A percentile compares a stretch with the other conserved stretches of the same genome.
Evolutionary conservation across 2,113 vertebrate species (phyloP).

Genomic region (Nothoprocta pentlandii): DNA sequence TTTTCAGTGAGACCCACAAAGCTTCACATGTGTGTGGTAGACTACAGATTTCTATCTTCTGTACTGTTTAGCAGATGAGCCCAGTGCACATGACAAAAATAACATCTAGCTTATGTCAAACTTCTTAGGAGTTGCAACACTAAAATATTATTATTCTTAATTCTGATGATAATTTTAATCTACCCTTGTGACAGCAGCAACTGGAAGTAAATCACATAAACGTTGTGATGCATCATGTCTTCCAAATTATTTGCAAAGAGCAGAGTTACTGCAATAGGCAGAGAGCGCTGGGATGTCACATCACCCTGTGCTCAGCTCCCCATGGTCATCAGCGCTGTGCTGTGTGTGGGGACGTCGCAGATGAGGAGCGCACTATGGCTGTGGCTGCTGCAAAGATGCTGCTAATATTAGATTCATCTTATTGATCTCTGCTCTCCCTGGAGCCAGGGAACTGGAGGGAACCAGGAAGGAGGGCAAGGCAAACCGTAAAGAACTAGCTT

Average conservation of each 20-base stretch:
- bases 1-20: accelerated
- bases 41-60: not conserved
- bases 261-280: not conserved
- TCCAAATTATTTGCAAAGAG: not conserved
- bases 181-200: not conserved
- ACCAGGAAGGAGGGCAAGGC: slow-evolving; percentile 40
- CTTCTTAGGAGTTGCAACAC: slow-evolving; percentile 24
- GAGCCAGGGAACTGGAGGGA: slow-evolving; percentile 47
- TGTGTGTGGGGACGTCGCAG: not conserved
- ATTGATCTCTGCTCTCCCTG: slow-evolving; percentile 57
- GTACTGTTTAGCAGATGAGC: not conserved
- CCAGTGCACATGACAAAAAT: not conserved
- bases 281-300: accelerated
- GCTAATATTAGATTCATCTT: slow-evolving; percentile 73
- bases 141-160: not conserved
- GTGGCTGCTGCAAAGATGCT: slow-evolving; percentile 23
- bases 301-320: not conserved
- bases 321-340: not conserved
- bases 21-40: not conserved
- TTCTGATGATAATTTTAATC: slow-evolving; percentile 5
- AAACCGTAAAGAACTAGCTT: slow-evolving; percentile 50
- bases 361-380: accelerated
- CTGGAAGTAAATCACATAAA: not conserved
- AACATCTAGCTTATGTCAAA: slow-evolving; percentile 27
- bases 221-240: not conserved